These are phyloP conservation scores for Sebastes dallii DNA, from an alignment of 2,797 vertebrate species.

Conservation along the genomic window DNA sequence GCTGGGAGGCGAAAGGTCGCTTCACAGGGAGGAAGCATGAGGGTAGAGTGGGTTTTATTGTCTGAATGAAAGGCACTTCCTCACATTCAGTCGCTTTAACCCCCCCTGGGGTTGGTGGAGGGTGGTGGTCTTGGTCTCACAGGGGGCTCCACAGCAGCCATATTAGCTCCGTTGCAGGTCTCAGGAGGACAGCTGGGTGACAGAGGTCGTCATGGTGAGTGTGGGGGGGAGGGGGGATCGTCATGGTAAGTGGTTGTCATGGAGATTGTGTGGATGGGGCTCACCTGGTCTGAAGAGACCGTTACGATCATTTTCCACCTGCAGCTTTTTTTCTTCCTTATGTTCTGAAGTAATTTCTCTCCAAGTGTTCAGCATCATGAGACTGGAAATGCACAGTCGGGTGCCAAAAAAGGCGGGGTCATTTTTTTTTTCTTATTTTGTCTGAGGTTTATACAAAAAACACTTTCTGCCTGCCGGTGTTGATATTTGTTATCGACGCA, in stretches of 20 bases:
- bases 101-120: slow-evolving; percentile 1
- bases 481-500: not conserved
- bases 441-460: not conserved
- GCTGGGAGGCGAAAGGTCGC: slow-evolving; percentile 25
- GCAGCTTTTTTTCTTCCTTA: not conserved
- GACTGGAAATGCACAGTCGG: not conserved
- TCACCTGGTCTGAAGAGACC: slow-evolving; percentile 49
- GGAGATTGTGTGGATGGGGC: slow-evolving; percentile 44
- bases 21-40: slow-evolving; percentile 16
- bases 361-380: too few species aligned
- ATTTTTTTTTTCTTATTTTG: not conserved
- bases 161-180: slow-evolving; percentile 64
- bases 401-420: slow-evolving; percentile 38
- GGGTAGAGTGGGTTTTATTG: slow-evolving; percentile 41
- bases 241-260: slow-evolving; percentile 54
- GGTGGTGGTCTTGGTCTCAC: slow-evolving; percentile 24
- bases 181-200: slow-evolving; percentile 49
- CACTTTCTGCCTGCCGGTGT: not conserved
- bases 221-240: slow-evolving; percentile 22
- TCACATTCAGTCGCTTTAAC: slow-evolving; percentile 33
- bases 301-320: slow-evolving; percentile 18
- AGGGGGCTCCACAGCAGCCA: slow-evolving; percentile 35
- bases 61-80: slow-evolving; percentile 32
- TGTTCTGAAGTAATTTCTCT: not conserved
- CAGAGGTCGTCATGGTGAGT: slow-evolving; percentile 49